Conservation (phyloP, 2,797 vertebrate species). For the Poeciliopsis turneri region DNA sequence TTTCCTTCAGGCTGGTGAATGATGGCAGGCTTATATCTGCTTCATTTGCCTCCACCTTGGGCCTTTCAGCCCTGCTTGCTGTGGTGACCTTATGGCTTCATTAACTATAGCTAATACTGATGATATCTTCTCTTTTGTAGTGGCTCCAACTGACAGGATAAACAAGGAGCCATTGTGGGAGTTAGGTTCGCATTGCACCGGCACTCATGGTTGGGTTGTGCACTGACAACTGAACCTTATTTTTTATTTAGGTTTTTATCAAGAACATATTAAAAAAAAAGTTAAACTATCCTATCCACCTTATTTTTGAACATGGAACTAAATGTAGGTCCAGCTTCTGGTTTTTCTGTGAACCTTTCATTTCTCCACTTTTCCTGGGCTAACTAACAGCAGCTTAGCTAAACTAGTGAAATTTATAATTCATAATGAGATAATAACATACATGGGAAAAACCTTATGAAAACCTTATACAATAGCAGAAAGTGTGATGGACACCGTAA, state of each 20-base stretch:
- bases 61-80: conserved; percentile 75
- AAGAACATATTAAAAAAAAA: conserved; percentile 33
- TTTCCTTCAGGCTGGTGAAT: conserved; percentile 82
- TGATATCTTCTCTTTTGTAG: conserved; percentile 66
- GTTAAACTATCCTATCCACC: conserved; percentile 22
- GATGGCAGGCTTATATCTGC: conserved; percentile 66
- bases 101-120: conserved; percentile 76
- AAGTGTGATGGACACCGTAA: no score
- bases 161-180: conserved; percentile 59
- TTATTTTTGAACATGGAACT: not conserved
- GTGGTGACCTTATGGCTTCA: conserved; percentile 77
- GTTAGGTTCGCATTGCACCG: conserved; percentile 78
- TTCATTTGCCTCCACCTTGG: conserved; percentile 73
- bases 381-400: not conserved
- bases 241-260: conserved; percentile 17
- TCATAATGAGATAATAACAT: no score
- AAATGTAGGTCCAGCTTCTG: not conserved
- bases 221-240: conserved; percentile 36
- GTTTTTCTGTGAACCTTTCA: not conserved
- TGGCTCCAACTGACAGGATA: conserved; percentile 61
- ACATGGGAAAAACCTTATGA: no score
- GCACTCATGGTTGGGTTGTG: conserved; percentile 53
- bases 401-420: not conserved
- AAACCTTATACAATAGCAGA: no score
- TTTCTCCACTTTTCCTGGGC: not conserved